These are phyloP conservation scores for Tigriopus japonicus DNA, from an alignment of 1,140 invertebrate genomes.

Conservation along the genomic window DNA sequence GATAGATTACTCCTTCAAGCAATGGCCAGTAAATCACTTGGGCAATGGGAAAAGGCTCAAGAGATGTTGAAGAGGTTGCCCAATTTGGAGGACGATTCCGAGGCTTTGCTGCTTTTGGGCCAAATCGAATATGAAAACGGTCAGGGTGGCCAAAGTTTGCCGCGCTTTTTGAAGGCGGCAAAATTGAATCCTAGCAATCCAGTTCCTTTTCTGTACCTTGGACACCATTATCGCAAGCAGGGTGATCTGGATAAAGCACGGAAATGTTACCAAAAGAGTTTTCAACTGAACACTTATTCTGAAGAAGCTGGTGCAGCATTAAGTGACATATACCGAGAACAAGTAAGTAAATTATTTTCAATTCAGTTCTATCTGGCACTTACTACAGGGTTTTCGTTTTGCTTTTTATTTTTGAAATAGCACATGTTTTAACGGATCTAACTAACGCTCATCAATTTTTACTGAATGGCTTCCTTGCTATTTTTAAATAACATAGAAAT, in stretches of 20 bases:
- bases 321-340: conserved; percentile 47
- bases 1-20: too few relatives aligned
- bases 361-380: too few relatives aligned
- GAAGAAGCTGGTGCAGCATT: conserved; percentile 45
- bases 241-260: conserved; percentile 43
- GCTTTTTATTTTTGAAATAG: too few relatives aligned
- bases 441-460: too few relatives aligned
- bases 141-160: conserved; percentile 38
- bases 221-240: conserved; percentile 43
- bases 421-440: too few relatives aligned
- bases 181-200: conserved; percentile 48
- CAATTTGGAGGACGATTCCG: conserved; percentile 21
- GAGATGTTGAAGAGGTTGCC: conserved; percentile 25
- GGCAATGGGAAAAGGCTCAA: conserved; percentile 34
- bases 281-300: conserved; percentile 45
- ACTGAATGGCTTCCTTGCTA: too few relatives aligned
- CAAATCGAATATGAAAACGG: conserved; percentile 41
- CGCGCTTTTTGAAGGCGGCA: conserved; percentile 46
- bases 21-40: conserved; percentile 25
- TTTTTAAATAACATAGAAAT: too few relatives aligned
- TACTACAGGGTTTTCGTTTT: too few relatives aligned
- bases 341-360: too few relatives aligned
- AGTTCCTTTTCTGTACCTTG: conserved; percentile 51
- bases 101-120: conserved; percentile 41
- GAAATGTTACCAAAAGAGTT: conserved; percentile 62